Evolutionary conservation across 2,888 invertebrate genomes (phyloP), one percentile per base, ranked within the genome.

Genomic region (Pyrrhosoma nymphula): DNA sequence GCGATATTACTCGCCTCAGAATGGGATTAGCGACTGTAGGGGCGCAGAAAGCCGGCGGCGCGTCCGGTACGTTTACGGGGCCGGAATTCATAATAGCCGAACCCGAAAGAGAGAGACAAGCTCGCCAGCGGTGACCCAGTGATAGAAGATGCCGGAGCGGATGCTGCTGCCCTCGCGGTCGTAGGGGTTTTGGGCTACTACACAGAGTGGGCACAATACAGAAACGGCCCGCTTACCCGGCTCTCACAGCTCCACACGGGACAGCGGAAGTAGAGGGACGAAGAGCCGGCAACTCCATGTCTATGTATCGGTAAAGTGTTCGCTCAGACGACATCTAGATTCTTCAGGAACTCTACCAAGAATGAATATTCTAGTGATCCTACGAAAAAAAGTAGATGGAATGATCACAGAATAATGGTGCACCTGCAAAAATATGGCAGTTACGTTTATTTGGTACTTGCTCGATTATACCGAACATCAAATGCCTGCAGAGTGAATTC

Each of bases 21-120:
- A 35, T 82, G 82, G 35, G 35, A 35, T 30, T 35, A 18, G 14
- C 82, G 3, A 82, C 30, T 35, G 82, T 18, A 12, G 30, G 35
- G 16, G 35, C 30, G 82, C 82, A 3, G 35, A 82, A 14, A 35
- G 35, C 35, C 35, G 35, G n/a, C 35, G 82, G 30, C 35, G 35
- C 30, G 82, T 82, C 82, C 82, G 82, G 82, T 82, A 35, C 12
- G 35, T 35, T 35, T 82, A 82, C 82, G 82, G 82, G 82, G 82
- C 82, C 30, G 82, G 82, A 82, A 82, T 82, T 82, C 82, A 82
- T 82, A 35, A 82, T 82, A 35, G 35, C 82, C 30, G 16, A 82
- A 82, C 82, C 30, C 82, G 82, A 82, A 82, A 35, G 3, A 14
- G 10, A 30, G n/a, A 69, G 35, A 8, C 47, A 47, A 47, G 8